Evolutionary conservation across 2,113 vertebrate species (phyloP).

Genomic region (Boulengeromyrus knoepffleri): DNA sequence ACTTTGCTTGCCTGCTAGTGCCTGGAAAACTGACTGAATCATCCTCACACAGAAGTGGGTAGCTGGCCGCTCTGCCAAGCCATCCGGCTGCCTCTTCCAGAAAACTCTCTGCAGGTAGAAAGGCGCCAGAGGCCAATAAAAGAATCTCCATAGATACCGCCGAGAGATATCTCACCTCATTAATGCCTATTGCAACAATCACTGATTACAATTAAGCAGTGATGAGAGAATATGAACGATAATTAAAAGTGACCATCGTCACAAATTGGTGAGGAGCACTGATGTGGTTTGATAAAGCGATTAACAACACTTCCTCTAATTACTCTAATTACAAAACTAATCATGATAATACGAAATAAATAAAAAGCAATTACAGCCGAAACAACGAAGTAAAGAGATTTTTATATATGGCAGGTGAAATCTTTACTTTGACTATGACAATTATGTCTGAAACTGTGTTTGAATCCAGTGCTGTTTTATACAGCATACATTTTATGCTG

Average conservation of each 20-base stretch:
- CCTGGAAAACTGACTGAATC: neutral
- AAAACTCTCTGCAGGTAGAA: neutral
- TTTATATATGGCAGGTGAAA: neutral
- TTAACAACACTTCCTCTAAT: neutral
- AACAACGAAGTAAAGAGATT: neutral
- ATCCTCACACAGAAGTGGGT: neutral
- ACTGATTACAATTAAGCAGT: neutral
- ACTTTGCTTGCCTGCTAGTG: neutral
- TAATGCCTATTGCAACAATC: neutral
- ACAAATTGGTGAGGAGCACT: neutral
- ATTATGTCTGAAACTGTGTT: neutral
- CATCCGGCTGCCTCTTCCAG: neutral
- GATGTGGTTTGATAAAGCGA: neutral
- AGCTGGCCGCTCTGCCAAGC: neutral
- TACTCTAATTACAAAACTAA: constrained; percentile 3
- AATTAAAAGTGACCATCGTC: neutral
- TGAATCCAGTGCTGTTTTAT: neutral
- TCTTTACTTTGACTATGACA: neutral
- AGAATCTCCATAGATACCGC: neutral
- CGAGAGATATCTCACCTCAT: neutral
- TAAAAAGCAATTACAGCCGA: neutral
- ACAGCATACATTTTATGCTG: neutral
- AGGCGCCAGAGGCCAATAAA: neutral
- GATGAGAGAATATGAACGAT: neutral
- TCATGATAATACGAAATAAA: neutral